Evolutionary conservation across 2,113 vertebrate species (phyloP), one percentile per base, ranked within the genome.

Genomic region (Alces alces): DNA sequence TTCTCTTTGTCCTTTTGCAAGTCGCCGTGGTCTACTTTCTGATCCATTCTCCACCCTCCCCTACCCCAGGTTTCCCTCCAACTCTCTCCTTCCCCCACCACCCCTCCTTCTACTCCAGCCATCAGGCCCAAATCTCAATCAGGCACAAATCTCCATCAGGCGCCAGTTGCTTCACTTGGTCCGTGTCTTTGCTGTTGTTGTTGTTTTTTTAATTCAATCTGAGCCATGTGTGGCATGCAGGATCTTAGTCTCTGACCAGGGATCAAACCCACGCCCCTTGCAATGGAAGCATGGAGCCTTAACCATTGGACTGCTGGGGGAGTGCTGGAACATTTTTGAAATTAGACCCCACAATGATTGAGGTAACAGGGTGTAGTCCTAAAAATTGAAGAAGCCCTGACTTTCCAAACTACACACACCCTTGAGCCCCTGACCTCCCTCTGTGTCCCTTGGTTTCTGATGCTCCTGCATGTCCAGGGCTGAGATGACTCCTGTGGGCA

Each of bases 301-400:
- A 76, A 39, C 23, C 39, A 43, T 2, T 27, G 23, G 70, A 4
- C 23, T 43, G 39, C 39, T 60, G 54, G 5, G 15, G 17, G 12
- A 54, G 28, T 87, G 19, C 54, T 55, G 66, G 54, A 92, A 50
- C 54, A 23, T n/a, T 70, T 91, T 58, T 66, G 14, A 93, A 95
- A 33, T 84, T 25, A 90, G 55, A 6, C 19, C 7, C 39, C 17
- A 73, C 28, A 6, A 1, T 83, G 5, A 10, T 83, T 54, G 58
- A 64, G 25, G 30, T 47, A 55, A 60, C 27, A 79, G 17, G 8
- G 2, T 45, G 2, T n/a, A 54, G 17, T 47, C 27, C 61, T 92
- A 6, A 86, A 30, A 70, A 39, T 33, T n/a, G 28, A 83, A 92
- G 52, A 39, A 78, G n/a, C 0, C 30, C 47, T 25, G 39, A 54